These are phyloP conservation scores for Loriculus beryllinus DNA, from an alignment of 2,797 vertebrate species.

Conservation along the genomic window DNA sequence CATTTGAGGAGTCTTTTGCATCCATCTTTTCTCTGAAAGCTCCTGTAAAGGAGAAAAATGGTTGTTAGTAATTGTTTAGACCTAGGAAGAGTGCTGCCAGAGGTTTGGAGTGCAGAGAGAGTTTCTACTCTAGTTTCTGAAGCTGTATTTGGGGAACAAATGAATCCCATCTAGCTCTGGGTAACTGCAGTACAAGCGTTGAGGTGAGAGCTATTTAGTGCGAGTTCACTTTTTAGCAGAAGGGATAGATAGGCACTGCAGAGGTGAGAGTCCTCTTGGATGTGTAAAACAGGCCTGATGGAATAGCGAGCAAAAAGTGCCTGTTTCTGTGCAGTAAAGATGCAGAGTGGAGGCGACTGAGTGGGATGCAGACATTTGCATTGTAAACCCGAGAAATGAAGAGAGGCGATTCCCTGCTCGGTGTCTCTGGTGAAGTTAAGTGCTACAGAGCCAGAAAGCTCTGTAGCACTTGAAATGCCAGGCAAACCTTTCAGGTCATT, in stretches of 20 bases:
- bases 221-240: not conserved
- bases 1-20: not conserved
- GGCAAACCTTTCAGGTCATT: not conserved
- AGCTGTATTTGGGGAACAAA: not conserved
- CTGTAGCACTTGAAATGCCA: not conserved
- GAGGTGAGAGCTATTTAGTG: not conserved
- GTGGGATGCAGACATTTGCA: not conserved
- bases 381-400: not conserved
- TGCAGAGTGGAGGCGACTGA: not conserved
- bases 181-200: not conserved
- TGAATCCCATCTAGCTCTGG: not conserved
- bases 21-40: not conserved
- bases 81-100: not conserved
- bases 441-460: not conserved
- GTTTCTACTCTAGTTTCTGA: not conserved
- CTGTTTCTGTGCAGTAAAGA: not conserved
- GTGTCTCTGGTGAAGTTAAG: not conserved
- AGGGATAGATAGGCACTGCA: not conserved
- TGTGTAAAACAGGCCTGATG: not conserved
- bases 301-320: not conserved
- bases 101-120: not conserved
- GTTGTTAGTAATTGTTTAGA: not conserved
- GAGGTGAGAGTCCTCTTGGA: not conserved
- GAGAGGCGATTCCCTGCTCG: not conserved
- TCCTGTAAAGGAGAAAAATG: not conserved